Base-by-base conservation (phyloP, 23 tunicate species). In the Clavelina lepadiformis region DNA sequence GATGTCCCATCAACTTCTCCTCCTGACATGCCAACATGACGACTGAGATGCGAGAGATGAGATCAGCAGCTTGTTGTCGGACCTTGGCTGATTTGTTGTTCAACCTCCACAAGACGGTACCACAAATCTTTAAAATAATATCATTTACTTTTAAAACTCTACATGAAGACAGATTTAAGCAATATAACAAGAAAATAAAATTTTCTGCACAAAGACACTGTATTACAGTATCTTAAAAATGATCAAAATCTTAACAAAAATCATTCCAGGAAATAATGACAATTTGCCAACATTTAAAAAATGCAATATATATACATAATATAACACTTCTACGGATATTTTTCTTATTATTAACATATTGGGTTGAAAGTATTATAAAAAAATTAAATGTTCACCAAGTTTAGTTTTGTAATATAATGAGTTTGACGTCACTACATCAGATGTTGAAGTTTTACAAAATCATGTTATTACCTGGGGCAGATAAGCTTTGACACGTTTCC, bases 1-100 rank as follows among this genome's bases (percentile, higher is more conserved):
- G 67, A 75, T 94, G 99, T 6, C 99, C 91, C 99, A 94, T 94
- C 20, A 94, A 72, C 61, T 94, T 94, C 59, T 94, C 99, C 44
- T 94, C 99, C 63, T 94, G 95, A 38, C 99, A 94, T 13, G 95
- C 83, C 73, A 84, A 61, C 99, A 94, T 94, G 35, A 94, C 99
- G 20, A 79, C 83, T 1, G 99, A 89, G 28, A 94, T 86, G 13
- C 94, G 82, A 2, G 99, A 80, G 37, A 94, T 94, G 0, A 94
- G 78, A 81, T 94, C 99, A 19, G 99, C 99, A 6, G 99, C 99
- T 71, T 94, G 99, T 76, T 94, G 99, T 11, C 99, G 88, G 2
- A 94, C 99, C 38, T 94, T 94, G 8, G 99, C 99, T 0, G 99
- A 67, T 76, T 94, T 94, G 91, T 94, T 94, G 77, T 94, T 94